phyloP scores from a whole-genome alignment of 2,888 invertebrate species.

The Caenorhabditis sp. region DNA sequence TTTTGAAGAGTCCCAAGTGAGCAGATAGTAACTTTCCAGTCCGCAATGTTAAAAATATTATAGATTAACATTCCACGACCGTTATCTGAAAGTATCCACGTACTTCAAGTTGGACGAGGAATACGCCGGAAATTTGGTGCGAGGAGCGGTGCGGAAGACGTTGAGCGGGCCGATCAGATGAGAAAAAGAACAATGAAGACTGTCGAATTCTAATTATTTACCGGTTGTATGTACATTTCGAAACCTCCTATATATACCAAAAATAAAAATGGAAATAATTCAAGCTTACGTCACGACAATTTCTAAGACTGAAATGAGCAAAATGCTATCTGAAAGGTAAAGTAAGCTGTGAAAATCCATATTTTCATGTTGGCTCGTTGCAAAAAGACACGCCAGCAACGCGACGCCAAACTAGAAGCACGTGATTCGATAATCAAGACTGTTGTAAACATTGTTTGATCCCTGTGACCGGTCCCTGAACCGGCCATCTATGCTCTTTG shows the following conservation, averaged over 20 bases:
- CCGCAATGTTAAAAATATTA: background rate
- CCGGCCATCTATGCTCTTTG: too few relatives aligned
- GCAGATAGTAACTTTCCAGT: background rate
- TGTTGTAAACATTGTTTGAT: too few relatives aligned
- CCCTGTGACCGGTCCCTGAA: too few relatives aligned
- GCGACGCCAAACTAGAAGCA: too few relatives aligned
- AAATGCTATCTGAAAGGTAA: too few relatives aligned
- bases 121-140: slow-evolving; percentile 74
- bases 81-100: slow-evolving; percentile 75
- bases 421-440: too few relatives aligned
- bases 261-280: background rate
- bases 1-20: slow-evolving; percentile 77
- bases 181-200: background rate
- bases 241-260: too few relatives aligned
- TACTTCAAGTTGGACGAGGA: slow-evolving; percentile 78
- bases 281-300: too few relatives aligned
- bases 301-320: too few relatives aligned
- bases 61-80: slow-evolving; percentile 76
- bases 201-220: slow-evolving; percentile 15
- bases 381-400: too few relatives aligned
- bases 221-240: slow-evolving; percentile 49
- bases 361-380: too few relatives aligned
- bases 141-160: slow-evolving; percentile 77
- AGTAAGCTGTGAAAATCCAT: too few relatives aligned
- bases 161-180: slow-evolving; percentile 48